Percentiles rank a stretch among this genome's conserved stretches.
phyloP scores from a whole-genome alignment of 2,797 vertebrate species.

The Threskiornis aethiopicus region DNA sequence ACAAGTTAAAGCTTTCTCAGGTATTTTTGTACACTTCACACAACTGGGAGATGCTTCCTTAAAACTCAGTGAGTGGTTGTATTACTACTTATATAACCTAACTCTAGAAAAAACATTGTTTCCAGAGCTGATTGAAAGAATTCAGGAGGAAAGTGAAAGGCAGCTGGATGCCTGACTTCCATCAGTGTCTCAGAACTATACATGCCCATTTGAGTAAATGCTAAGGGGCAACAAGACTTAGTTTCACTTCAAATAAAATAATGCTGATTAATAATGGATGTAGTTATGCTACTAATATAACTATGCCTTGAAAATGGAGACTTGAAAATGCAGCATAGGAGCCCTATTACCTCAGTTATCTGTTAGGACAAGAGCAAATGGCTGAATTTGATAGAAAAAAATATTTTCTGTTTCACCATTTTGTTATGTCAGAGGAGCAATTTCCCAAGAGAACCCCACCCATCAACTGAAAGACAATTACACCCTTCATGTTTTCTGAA shows the following conservation, averaged over 20 bases:
- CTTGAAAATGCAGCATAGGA: neutral
- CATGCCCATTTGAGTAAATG: neutral
- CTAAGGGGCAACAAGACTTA: neutral
- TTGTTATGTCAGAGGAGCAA: neutral
- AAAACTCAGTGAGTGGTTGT: neutral
- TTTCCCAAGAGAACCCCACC: neutral
- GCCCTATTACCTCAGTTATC: neutral
- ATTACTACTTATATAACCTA: neutral
- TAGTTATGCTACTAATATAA: neutral
- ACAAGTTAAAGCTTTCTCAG: neutral
- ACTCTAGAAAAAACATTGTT: neutral
- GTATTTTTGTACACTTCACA: neutral
- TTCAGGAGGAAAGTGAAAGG: neutral
- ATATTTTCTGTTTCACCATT: neutral
- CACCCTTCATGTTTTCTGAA: neutral
- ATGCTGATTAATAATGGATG: neutral
- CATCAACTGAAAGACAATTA: neutral
- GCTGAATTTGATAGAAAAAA: neutral
- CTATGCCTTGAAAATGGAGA: neutral
- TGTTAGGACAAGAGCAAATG: neutral
- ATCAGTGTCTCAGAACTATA: neutral
- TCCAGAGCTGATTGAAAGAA: neutral
- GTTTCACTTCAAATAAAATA: neutral
- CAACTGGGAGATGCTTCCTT: neutral
- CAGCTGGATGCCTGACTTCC: neutral